Conservation (phyloP, 2,888 invertebrate genomes). For the Drosophila nr. perissopoda region DNA sequence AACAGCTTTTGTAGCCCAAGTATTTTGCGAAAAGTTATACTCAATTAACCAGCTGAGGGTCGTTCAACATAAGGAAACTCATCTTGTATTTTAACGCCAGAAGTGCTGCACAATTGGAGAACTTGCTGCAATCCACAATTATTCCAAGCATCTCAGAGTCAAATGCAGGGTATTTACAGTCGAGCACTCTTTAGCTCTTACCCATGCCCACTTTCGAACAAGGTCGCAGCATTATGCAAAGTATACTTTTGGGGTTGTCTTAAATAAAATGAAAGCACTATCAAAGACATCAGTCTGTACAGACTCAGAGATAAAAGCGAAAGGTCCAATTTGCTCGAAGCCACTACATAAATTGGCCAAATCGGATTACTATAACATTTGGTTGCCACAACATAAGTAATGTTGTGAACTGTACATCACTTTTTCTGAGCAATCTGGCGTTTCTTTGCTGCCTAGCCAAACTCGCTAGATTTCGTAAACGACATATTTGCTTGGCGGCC, state of each 20-base stretch:
- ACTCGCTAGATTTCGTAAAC: neutral
- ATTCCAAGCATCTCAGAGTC: neutral
- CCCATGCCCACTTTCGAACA: neutral
- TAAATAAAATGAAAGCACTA: neutral
- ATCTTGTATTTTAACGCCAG: neutral
- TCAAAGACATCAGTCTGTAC: neutral
- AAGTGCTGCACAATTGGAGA: neutral
- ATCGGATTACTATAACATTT: neutral
- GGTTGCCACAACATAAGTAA: neutral
- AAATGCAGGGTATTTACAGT: neutral
- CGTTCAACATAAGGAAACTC: too few species aligned
- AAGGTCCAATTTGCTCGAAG: neutral
- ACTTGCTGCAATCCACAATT: neutral
- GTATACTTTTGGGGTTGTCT: slow-evolving; percentile 24
- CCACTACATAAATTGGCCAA: neutral
- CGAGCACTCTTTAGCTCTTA: neutral
- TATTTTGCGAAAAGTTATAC: neutral
- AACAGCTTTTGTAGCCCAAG: neutral
- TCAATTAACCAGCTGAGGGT: slow-evolving; percentile 1
- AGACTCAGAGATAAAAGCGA: too few species aligned
- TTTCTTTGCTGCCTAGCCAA: neutral
- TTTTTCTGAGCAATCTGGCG: neutral
- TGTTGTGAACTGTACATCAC: neutral
- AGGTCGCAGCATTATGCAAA: neutral
- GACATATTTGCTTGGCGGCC: neutral